Evolutionary conservation across 2,888 invertebrate genomes (phyloP).

Genomic region (Tanytarsus gracilentus): DNA sequence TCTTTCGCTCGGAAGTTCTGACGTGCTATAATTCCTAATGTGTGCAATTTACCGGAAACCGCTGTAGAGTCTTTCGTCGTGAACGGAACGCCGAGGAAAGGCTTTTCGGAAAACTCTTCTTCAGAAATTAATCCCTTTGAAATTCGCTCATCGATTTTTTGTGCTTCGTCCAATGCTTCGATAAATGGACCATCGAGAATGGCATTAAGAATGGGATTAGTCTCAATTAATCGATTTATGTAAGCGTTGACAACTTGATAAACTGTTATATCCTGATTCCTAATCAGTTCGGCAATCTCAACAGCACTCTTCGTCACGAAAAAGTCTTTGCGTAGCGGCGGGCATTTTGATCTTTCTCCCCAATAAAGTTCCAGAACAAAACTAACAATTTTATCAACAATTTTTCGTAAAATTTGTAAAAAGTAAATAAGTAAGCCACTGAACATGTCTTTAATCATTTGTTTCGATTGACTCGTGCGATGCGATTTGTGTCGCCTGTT

Average conservation of each 20-base stretch:
- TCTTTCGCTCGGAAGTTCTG: slow-evolving; percentile 51
- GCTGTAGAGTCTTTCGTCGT: slow-evolving; percentile 84
- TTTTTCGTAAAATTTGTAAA: slow-evolving; percentile 1
- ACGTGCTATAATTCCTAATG: slow-evolving; percentile 58
- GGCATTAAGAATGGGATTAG: slow-evolving; percentile 69
- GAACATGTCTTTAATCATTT: slow-evolving; percentile 21
- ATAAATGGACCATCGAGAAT: slow-evolving; percentile 72
- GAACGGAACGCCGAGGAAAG: slow-evolving; percentile 85
- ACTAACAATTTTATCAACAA: slow-evolving; percentile 32
- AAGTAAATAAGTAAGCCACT: slow-evolving; percentile 19
- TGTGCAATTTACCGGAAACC: slow-evolving; percentile 61
- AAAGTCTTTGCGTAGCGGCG: slow-evolving; percentile 34
- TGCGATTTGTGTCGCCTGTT: neutral
- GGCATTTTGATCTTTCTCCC: slow-evolving; percentile 36
- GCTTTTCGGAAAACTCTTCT: slow-evolving; percentile 57
- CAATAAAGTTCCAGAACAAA: slow-evolving; percentile 37
- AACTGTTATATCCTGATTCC: slow-evolving; percentile 53
- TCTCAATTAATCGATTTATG: slow-evolving; percentile 65
- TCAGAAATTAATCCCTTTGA: slow-evolving; percentile 49
- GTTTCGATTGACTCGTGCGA: slow-evolving; percentile 1
- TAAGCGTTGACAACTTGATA: slow-evolving; percentile 63
- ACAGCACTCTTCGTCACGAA: slow-evolving; percentile 55
- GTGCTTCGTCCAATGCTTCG: slow-evolving; percentile 69
- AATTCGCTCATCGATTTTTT: slow-evolving; percentile 59
- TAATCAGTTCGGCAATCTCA: slow-evolving; percentile 57